Conservation (phyloP, 1,140 invertebrate species). For the Lasioglossum baleicum region DNA sequence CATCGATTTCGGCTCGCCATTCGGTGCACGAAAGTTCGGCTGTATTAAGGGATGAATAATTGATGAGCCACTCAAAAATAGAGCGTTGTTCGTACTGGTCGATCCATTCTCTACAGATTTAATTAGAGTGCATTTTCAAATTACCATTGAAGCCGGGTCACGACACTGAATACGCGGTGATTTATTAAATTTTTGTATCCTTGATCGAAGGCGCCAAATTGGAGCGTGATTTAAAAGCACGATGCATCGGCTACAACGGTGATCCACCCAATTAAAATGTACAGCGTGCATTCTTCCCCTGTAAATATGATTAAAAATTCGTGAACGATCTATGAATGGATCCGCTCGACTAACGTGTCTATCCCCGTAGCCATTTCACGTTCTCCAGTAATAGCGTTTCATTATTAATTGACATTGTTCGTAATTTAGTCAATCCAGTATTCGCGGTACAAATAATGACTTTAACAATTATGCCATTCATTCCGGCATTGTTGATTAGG, state of each 20-base stretch:
- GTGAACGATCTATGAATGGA: too few species aligned
- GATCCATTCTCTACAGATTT: neutral
- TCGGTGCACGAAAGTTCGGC: neutral
- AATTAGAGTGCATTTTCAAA: neutral
- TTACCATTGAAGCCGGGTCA: neutral
- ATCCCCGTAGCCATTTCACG: too few species aligned
- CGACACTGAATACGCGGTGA: neutral
- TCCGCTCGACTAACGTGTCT: too few species aligned
- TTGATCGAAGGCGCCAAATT: neutral
- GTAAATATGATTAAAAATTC: too few species aligned
- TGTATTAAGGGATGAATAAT: neutral
- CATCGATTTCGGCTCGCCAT: too few species aligned
- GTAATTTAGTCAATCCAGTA: neutral
- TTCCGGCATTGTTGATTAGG: too few species aligned
- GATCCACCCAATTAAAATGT: too few species aligned
- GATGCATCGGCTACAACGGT: too few species aligned
- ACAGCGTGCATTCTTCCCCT: too few species aligned
- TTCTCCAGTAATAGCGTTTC: neutral
- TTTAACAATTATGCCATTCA: neutral
- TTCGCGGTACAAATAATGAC: neutral
- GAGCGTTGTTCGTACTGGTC: neutral
- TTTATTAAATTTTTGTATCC: neutral
- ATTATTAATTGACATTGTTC: neutral
- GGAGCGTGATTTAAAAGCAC: too few species aligned
- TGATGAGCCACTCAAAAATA: neutral